Evolutionary conservation across 2,113 vertebrate species (phyloP).

Genomic region (Lophura nycthemera): DNA sequence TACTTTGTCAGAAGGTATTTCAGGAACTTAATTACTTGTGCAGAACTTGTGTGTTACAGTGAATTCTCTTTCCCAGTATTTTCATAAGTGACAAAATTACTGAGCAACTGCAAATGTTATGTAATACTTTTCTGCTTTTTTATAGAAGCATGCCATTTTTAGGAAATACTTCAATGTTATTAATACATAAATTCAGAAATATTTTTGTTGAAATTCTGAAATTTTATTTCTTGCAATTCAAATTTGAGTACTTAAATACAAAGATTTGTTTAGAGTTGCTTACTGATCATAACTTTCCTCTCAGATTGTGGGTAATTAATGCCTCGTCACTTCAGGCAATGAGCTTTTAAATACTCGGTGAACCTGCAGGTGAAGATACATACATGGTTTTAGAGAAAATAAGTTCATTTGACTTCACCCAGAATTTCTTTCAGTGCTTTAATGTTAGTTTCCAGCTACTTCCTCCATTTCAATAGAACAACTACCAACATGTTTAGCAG

Average conservation of each 20-base stretch:
- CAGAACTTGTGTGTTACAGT: neutral
- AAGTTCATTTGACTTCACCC: neutral
- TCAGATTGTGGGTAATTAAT: neutral
- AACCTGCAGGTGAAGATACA: neutral
- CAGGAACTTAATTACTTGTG: neutral
- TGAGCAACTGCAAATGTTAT: neutral
- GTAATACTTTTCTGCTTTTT: neutral
- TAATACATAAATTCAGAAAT: neutral
- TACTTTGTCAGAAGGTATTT: neutral
- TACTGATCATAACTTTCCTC: neutral
- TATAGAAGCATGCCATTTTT: neutral
- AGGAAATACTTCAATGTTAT: neutral
- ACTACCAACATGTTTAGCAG: neutral
- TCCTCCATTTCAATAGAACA: neutral
- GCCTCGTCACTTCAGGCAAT: neutral
- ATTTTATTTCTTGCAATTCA: neutral
- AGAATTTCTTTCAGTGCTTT: constrained; percentile 8
- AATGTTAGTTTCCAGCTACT: constrained; percentile 30
- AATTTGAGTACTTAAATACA: neutral
- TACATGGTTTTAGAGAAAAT: neutral
- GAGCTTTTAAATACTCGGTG: neutral
- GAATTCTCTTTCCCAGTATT: neutral
- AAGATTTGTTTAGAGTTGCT: neutral
- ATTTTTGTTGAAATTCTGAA: neutral
- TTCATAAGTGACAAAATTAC: neutral